These are phyloP conservation scores for Eupithecia centaureata DNA, from an alignment of 2,888 invertebrate species.

Conservation along the genomic window DNA sequence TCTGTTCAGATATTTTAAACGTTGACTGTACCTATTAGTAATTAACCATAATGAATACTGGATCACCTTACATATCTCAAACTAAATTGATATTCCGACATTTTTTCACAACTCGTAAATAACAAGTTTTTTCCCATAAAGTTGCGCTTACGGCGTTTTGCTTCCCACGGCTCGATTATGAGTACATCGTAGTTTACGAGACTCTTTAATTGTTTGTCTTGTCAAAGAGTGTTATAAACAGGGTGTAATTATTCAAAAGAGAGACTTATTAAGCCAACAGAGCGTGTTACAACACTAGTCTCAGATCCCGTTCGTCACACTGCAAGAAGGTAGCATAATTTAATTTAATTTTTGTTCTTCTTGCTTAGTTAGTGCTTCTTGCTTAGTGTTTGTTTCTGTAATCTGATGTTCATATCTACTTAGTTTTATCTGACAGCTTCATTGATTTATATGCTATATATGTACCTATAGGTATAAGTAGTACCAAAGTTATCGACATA, in stretches of 20 bases:
- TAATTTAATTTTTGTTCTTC: no score
- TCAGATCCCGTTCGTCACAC: no score
- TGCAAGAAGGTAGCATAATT: no score
- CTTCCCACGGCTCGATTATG: slow-evolving; percentile 20
- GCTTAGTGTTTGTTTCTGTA: no score
- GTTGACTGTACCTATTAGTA: background rate
- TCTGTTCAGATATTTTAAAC: background rate
- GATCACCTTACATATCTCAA: slow-evolving; percentile 23
- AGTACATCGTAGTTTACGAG: slow-evolving; percentile 4
- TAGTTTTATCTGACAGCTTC: no score
- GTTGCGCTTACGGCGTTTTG: slow-evolving; percentile 7
- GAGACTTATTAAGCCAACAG: no score
- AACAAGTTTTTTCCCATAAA: slow-evolving; percentile 36
- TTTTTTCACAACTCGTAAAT: slow-evolving; percentile 21
- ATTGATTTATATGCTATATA: no score
- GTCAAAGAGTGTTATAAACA: slow-evolving; percentile 2
- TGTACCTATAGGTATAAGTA: no score
- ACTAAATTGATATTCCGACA: slow-evolving; percentile 1
- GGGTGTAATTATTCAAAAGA: background rate
- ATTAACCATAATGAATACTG: slow-evolving; percentile 12
- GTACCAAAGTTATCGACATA: no score
- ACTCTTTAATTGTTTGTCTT: background rate
- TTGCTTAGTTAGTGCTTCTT: no score
- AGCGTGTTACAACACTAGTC: background rate
- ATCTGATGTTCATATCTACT: no score